These are phyloP conservation scores for Polymixis flavicincta DNA, from an alignment of 2,888 invertebrate species.

Conservation along the genomic window DNA sequence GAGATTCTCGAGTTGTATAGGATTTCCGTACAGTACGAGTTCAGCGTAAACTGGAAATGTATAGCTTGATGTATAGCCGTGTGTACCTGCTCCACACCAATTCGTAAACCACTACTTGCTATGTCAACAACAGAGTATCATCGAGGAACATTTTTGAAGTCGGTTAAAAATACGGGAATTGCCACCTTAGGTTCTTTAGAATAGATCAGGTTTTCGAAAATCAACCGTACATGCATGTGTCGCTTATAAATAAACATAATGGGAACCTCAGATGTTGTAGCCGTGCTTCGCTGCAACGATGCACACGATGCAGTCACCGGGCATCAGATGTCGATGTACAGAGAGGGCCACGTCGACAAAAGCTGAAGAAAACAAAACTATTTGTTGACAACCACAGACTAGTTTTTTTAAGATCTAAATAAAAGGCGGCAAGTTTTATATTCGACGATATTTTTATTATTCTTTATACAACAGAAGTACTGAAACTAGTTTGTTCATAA, in stretches of 20 bases:
- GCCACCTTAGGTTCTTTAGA: background rate
- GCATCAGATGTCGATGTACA: constrained; percentile 72
- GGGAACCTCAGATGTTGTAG: constrained; percentile 41
- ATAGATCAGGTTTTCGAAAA: background rate
- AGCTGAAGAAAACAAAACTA: constrained; percentile 42
- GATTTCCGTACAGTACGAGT: no score
- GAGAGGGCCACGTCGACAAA: constrained; percentile 62
- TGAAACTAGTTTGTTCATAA: no score
- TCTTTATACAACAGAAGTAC: no score
- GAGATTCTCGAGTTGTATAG: no score
- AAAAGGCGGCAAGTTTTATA: background rate
- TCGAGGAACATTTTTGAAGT: no score
- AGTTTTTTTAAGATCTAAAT: background rate
- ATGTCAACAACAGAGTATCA: no score
- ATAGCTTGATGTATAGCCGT: no score
- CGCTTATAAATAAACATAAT: background rate
- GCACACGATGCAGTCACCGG: constrained; percentile 74
- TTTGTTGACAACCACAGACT: background rate
- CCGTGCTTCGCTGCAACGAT: constrained; percentile 56
- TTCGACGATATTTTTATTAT: background rate
- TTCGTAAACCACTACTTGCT: no score
- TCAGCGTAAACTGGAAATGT: no score
- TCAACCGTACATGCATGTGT: background rate
- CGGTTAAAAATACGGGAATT: no score
- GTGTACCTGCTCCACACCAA: no score